Base-by-base conservation (phyloP, 2,888 invertebrate genomes). In the Eubasilissa splendida region DNA sequence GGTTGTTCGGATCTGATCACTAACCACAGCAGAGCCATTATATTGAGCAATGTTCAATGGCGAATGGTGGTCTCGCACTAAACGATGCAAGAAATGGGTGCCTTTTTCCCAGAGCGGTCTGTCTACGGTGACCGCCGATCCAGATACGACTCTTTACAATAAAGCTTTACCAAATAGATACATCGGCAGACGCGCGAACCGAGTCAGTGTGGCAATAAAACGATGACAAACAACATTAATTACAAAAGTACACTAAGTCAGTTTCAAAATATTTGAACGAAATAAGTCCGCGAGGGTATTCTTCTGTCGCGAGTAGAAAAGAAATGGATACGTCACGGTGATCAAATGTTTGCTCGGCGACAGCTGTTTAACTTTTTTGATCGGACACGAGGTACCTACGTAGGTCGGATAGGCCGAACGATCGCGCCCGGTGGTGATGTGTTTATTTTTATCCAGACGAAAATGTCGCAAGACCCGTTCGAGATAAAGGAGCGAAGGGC, bases 301-400 rank as follows among this genome's bases (percentile, higher is more conserved):
- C 52, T 68, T 50, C 52, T 50, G 9, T 50, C 5, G 12, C 0
- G 22, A 12, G 56, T 56, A 56, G 71, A 33, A 73, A 58, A 73
- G 56, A 58, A 73, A 58, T n/a, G 42, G 52, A 54, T 70, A 73
- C 71, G 71, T 73, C 71, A 73, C 71, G 4, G 4, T 56, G 60
- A 75, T 75, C 75, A 60, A 75, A 75, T 75, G 60, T 75, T 75
- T 75, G 52, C 42, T 75, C 52, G 52, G 52, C 75, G 75, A 59
- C 75, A 75, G 75, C 75, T 75, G 75, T 60, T 59, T 10, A 59
- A 42, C 22, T 42, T 59, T 60, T 60, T 60, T 75, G 52, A 31
- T 31, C 63, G 63, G 59, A 42, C 42, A 10, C 14, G 14, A 22
- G 75, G 50, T n/a, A 60, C 42, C n/a, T 42, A 42, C 42, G 4